Evolutionary conservation across 1,140 invertebrate species (phyloP), one percentile per base, ranked within the genome.

Genomic region (Ceratoteleas bidentatus): DNA sequence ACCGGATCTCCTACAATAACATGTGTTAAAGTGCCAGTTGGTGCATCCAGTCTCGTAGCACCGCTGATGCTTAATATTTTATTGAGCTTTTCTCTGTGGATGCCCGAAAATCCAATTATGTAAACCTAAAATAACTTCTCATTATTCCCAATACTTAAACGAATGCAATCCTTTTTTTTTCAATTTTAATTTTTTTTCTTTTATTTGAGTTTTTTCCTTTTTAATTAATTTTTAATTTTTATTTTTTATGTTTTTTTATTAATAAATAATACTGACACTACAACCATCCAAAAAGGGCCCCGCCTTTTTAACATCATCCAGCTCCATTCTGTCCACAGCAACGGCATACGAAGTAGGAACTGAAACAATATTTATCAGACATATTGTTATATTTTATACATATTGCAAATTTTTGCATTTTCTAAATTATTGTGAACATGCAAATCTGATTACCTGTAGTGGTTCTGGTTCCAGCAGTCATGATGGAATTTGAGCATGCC

Each of bases 241-340:
- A n/a, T n/a, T n/a, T n/a, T n/a, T n/a, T n/a, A n/a, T n/a, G n/a
- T n/a, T n/a, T n/a, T n/a, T n/a, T n/a, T n/a, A n/a, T n/a, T n/a
- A n/a, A n/a, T n/a, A n/a, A n/a, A n/a, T n/a, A 73, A 90, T 89
- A 93, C 90, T 94, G 87, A 96, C 94, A 88, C 95, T 95, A 88
- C 95, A 97, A 54, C 96, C 96, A 90, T 98, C 96, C 47, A 98
- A 93, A 87, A 97, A 97, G 50, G 93, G 90, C 43, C 96, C 96
- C 80, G 94, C 94, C 84, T 92, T 93, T 87, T 95, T 96, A 3
- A 94, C 94, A 8, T 76, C 72, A 4, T 61, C 65, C 0, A 83
- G 0, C 34, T 47, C 43, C 5, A 83, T 61, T 65, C 57, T 83
- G n/a, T 83, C 75, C 2, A 83, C 10, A 10, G 15, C 34, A 14